Percentiles rank a stretch among this genome's conserved stretches.
Evolutionary conservation across 2,113 vertebrate species (phyloP).

Genomic region (Strigops habroptila): DNA sequence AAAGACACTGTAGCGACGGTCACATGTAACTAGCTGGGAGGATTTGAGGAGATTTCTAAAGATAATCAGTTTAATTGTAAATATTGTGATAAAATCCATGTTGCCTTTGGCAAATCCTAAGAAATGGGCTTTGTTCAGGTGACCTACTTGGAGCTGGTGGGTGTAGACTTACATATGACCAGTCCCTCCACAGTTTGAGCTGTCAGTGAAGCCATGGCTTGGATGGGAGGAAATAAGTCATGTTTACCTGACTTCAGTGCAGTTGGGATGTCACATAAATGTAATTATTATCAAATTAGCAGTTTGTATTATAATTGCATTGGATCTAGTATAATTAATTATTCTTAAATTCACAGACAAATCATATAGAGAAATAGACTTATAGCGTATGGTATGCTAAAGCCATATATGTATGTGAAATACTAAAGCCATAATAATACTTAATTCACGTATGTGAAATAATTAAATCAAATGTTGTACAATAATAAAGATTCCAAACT

Average conservation of each 20-base stretch:
- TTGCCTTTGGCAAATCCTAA: not conserved
- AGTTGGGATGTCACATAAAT: not conserved
- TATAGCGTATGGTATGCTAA: not conserved
- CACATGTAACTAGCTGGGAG: not conserved
- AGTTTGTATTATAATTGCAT: not conserved
- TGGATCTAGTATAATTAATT: not conserved
- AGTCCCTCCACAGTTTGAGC: not conserved
- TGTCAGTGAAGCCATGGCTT: not conserved
- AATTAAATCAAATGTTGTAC: not conserved
- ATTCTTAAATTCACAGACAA: not conserved
- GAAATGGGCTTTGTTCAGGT: not conserved
- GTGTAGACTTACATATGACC: not conserved
- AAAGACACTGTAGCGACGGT: not conserved
- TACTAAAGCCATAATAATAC: too few relatives aligned
- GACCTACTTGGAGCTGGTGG: not conserved
- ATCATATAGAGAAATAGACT: not conserved
- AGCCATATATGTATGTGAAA: not conserved
- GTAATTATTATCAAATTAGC: not conserved
- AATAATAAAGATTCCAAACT: not conserved
- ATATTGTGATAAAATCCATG: not conserved
- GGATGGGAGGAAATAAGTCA: not conserved
- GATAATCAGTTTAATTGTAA: slow-evolving; percentile 12
- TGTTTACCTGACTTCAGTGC: not conserved
- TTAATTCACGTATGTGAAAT: too few relatives aligned
- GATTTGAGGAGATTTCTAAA: not conserved